Percentiles rank a stretch among this genome's conserved stretches.
Evolutionary conservation across 2,888 invertebrate genomes (phyloP).

Genomic region (Synergus laeviventris): DNA sequence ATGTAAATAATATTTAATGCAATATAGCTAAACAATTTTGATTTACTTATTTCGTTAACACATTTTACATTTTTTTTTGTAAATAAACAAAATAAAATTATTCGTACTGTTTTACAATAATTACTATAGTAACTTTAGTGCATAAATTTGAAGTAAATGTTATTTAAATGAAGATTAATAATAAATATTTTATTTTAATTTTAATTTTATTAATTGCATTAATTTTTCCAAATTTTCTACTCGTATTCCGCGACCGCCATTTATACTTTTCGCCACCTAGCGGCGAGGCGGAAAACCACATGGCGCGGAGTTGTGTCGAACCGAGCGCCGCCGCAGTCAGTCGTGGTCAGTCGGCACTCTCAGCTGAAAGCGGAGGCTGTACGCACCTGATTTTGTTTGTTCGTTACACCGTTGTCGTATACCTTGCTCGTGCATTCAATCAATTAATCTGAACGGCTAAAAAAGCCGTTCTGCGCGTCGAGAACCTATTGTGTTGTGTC

Average conservation of each 20-base stretch:
- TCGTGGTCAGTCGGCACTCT: slow-evolving; percentile 72
- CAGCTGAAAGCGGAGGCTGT: slow-evolving; percentile 66
- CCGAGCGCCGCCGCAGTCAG: slow-evolving; percentile 70
- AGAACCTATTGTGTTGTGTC: background rate
- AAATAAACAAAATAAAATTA: too few relatives aligned
- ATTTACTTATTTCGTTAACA: too few relatives aligned
- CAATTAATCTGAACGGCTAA: slow-evolving; percentile 20
- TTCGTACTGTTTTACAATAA: too few relatives aligned
- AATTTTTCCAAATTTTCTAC: background rate
- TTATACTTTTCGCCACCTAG: background rate
- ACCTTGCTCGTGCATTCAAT: slow-evolving; percentile 25
- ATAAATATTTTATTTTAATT: too few relatives aligned
- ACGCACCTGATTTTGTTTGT: slow-evolving; percentile 20
- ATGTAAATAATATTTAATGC: too few relatives aligned
- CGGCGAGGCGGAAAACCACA: slow-evolving; percentile 53
- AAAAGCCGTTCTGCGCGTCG: slow-evolving; percentile 15
- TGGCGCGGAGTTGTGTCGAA: slow-evolving; percentile 60
- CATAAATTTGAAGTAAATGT: too few relatives aligned
- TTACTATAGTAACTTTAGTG: too few relatives aligned
- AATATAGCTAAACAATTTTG: too few relatives aligned
- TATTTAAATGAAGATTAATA: too few relatives aligned
- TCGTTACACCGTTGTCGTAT: slow-evolving; percentile 16
- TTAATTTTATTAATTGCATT: too few relatives aligned
- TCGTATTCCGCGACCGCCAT: background rate
- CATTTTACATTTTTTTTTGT: too few relatives aligned